A percentile compares a stretch with the other conserved stretches of the same genome.
phyloP scores from a whole-genome alignment of 2,888 invertebrate genomes.

The Oxycera nigricornis region DNA sequence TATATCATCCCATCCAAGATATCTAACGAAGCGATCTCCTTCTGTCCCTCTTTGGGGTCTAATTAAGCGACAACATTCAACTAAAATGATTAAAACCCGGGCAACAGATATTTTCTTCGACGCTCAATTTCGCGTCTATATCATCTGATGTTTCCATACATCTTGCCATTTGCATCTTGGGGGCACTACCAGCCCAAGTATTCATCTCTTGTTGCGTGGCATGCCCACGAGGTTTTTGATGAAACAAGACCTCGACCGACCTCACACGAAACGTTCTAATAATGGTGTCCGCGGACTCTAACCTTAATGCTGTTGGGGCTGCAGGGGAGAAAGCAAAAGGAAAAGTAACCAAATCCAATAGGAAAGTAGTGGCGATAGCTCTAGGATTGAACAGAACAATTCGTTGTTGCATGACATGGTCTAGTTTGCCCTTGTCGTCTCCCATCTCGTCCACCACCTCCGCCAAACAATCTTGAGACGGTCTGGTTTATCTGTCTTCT shows the following conservation, averaged over 20 bases:
- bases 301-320: too few species aligned
- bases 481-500: too few species aligned
- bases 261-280: slow-evolving; percentile 26
- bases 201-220: too few species aligned
- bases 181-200: background rate
- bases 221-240: too few species aligned
- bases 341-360: background rate
- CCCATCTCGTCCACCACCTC: background rate
- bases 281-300: background rate
- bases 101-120: background rate
- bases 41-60: background rate
- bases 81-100: background rate
- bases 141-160: background rate
- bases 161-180: background rate
- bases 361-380: too few species aligned
- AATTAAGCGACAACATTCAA: slow-evolving; percentile 20
- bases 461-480: background rate
- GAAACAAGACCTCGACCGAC: slow-evolving; percentile 14
- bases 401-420: background rate
- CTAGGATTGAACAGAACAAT: background rate
- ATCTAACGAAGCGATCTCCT: background rate
- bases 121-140: background rate
- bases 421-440: background rate
- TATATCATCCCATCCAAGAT: too few species aligned
- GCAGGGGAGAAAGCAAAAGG: too few species aligned